phyloP scores from a whole-genome alignment of 2,113 vertebrate genomes.

The Microtus ochrogaster region DNA sequence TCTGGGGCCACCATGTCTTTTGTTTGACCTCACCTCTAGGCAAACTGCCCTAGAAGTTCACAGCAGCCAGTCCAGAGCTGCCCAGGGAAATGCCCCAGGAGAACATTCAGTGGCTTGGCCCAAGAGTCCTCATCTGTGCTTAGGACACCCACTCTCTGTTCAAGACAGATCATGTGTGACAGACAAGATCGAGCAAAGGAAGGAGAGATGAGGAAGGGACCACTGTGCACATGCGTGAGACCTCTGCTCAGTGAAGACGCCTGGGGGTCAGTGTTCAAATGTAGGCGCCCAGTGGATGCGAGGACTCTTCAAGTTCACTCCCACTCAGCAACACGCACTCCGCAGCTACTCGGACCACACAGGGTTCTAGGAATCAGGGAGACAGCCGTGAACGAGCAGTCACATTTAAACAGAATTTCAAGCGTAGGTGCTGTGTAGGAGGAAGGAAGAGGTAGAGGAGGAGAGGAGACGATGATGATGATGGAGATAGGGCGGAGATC shows the following conservation, averaged over 20 bases:
- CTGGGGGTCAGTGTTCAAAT: background rate
- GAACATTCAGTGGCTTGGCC: background rate
- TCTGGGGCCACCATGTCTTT: background rate
- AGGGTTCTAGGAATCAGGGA: background rate
- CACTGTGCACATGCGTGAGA: fast-evolving
- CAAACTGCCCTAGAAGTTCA: background rate
- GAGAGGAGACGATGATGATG: no score
- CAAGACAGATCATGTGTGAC: fast-evolving
- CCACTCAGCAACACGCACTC: background rate
- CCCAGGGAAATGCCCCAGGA: background rate
- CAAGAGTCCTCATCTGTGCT: background rate
- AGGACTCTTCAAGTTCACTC: background rate
- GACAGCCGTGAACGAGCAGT: background rate
- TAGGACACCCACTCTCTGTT: background rate
- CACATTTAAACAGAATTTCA: background rate
- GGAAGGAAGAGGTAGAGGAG: no score
- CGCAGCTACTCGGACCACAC: background rate
- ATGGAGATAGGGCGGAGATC: background rate
- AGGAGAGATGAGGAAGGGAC: background rate
- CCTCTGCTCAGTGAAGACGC: background rate
- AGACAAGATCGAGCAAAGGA: background rate
- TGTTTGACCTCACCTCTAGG: background rate
- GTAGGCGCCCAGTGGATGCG: fast-evolving
- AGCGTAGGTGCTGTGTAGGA: background rate
- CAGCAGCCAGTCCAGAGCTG: background rate